Evolutionary conservation across 1,140 invertebrate species (phyloP).

Genomic region (Drosophila kepulauana): DNA sequence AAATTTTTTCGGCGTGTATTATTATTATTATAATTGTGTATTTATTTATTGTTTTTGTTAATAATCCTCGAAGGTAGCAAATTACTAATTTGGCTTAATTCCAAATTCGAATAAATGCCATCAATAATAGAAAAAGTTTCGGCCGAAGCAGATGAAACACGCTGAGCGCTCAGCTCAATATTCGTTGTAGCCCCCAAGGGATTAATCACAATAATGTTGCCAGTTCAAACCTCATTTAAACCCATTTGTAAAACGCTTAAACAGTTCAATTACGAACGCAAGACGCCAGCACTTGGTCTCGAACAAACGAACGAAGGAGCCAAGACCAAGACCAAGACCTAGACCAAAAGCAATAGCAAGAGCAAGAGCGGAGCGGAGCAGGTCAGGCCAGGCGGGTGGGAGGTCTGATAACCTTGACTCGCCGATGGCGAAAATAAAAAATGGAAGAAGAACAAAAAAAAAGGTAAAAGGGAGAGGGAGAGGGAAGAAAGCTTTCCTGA

Average conservation of each 20-base stretch:
- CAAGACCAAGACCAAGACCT: neutral
- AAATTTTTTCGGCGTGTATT: no score
- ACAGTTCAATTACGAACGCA: constrained; percentile 60
- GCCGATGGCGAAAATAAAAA: constrained; percentile 13
- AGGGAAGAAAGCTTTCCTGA: constrained; percentile 65
- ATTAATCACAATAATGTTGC: constrained; percentile 42
- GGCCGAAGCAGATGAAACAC: neutral
- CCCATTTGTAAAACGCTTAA: constrained; percentile 37
- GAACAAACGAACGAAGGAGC: no score
- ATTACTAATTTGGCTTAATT: no score
- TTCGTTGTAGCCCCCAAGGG: neutral
- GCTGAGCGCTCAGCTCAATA: neutral
- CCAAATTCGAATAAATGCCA: no score
- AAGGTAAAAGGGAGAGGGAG: constrained; percentile 13
- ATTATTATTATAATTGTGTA: no score
- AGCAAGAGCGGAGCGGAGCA: neutral
- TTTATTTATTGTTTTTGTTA: no score
- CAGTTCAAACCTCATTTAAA: constrained; percentile 28
- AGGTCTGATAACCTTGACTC: constrained; percentile 57
- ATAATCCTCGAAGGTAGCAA: no score
- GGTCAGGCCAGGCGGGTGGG: neutral
- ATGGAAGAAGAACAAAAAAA: neutral
- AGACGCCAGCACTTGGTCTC: constrained; percentile 14
- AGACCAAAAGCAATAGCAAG: neutral
- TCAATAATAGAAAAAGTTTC: neutral